Base-by-base conservation (phyloP, 2,797 vertebrate species). In the Harpagifer antarcticus region DNA sequence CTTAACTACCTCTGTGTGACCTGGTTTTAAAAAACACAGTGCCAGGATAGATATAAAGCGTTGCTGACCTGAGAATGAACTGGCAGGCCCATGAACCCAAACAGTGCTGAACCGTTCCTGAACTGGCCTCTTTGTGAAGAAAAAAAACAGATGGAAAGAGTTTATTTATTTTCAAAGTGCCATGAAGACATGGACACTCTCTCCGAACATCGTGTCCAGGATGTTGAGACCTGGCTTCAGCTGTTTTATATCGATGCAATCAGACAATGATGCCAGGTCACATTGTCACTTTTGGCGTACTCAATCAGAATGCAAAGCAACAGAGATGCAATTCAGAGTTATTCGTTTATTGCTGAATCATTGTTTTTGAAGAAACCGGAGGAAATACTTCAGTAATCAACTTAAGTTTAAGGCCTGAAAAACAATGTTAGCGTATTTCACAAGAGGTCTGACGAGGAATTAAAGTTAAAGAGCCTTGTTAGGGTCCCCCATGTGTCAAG, bases 71-170 rank as follows among this genome's bases (percentile, higher is more conserved):
- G 89, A 78, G 88, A 87, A 71, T 96, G 96, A 98, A 95, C 95
- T 93, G 89, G 79, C 89, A 93, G 92, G 90, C 79, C 89, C 94
- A 89, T 94, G 94, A 93, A 96, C 96, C 94, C 94, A 94, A 96
- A 96, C 94, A 96, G 84, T 66, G 86, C 85, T 97, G 96, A 97
- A 97, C 97, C 96, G 92, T 87, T 71, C 81, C 71, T 96, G 96
- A 98, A 98, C 96, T 93, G 93, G 90, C 58, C 59, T 92, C 87
- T 86, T 79, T 90, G 92, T 93, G 93, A 92, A 93, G 86, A 86
- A 72, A 94, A 94, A 37, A 83, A 94, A 90, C 96, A 97, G 95
- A 96, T 96, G 96, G 95, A 93, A 95, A 96, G 94, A 82, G 76
- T 74, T 77, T 87, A 78, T 72, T 76, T 78, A 64, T 85, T 64